Conservation (phyloP, 1,140 invertebrate genomes). For the Ceratina calcarata region DNA sequence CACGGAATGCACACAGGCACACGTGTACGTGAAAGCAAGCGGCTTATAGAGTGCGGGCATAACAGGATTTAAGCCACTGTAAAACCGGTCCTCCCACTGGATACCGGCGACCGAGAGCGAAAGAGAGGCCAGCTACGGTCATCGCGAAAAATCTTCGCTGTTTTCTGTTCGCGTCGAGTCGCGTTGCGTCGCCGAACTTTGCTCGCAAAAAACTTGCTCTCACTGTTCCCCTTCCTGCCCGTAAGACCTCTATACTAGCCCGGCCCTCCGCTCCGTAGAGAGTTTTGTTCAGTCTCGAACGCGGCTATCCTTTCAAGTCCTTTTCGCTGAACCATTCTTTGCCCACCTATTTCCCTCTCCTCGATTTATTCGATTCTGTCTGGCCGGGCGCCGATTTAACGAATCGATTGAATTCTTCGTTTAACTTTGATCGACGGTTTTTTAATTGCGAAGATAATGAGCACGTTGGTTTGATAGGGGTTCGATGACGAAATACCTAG, state of each 20-base stretch:
- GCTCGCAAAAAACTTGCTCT: conserved; percentile 29
- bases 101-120: conserved; percentile 25
- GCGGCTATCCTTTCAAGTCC: too few species aligned
- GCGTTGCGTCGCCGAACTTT: conserved; percentile 27
- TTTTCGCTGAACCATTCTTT: too few species aligned
- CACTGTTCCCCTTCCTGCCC: neutral
- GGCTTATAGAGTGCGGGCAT: conserved; percentile 54
- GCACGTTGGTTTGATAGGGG: neutral
- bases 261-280: neutral
- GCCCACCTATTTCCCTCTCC: neutral
- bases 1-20: conserved; percentile 11
- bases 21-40: conserved; percentile 60
- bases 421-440: conserved; percentile 37
- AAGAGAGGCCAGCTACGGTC: conserved; percentile 26
- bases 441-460: conserved; percentile 31
- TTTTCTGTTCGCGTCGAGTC: conserved; percentile 36
- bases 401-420: conserved; percentile 39
- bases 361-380: neutral
- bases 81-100: conserved; percentile 68
- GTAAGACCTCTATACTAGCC: too few species aligned
- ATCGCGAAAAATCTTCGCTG: conserved; percentile 64
- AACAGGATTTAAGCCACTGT: conserved; percentile 69
- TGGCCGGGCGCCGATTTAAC: conserved; percentile 5
- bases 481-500: neutral
- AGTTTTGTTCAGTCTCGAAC: too few species aligned